Evolutionary conservation across 2,797 vertebrate species (phyloP), one percentile per base, ranked within the genome.

Genomic region (Falco biarmicus): DNA sequence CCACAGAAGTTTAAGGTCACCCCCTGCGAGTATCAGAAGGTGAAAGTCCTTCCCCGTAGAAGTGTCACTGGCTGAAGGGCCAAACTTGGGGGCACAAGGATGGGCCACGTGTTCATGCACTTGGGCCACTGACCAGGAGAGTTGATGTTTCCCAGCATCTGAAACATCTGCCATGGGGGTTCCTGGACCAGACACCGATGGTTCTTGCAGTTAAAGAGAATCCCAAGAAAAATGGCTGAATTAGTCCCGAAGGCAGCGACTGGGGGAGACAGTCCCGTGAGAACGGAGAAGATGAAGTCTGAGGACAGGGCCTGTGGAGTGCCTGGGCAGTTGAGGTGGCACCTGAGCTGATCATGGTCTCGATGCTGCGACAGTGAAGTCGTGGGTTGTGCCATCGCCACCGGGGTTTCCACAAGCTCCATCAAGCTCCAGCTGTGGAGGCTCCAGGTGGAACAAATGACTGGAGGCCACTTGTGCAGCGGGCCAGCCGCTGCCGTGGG

Each of bases 31-130:
- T 12, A 24, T 37, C 13, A 11, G 26, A 21, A 50, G 50, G n/a
- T 50, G n/a, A 13, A 87, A 73, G 26, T 39, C 29, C 57, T 32
- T 29, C 48, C 25, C 51, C 5, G 0, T 0, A 32, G 70, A 22
- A 50, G 16, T 63, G 37, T 53, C 63, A 32, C 22, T 32, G 41
- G 21, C 19, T 29, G 43, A 37, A 73, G 45, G 32, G 53, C 48
- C 34, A 25, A 43, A 32, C 31, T 11, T 29, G 28, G 41, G 34
- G 74, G 65, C 39, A 9, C 15, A 18, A n/a, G 50, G 20, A 29
- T 26, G 32, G 60, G 11, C 15, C 28, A 0, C 2, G 26, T 28
- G 39, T 6, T 59, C 2, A 0, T 28, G 41, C 18, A 37, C 28
- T 48, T 6, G 50, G 19, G 51, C 74, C 43, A 1, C 26, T 61